Evolutionary conservation across 2,888 invertebrate genomes (phyloP).

Genomic region (Euclidia mi): DNA sequence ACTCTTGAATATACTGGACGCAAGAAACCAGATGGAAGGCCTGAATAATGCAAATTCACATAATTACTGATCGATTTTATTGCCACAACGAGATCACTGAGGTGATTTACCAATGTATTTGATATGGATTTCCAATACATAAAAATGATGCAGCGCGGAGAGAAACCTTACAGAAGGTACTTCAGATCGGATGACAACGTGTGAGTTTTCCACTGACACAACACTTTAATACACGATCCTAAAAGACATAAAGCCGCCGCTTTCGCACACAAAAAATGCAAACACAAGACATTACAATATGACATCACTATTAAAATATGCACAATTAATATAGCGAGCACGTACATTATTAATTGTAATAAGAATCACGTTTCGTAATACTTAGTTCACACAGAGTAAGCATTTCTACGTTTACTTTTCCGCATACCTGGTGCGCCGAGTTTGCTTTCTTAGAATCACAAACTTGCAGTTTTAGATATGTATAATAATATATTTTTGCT

Average conservation of each 20-base stretch:
- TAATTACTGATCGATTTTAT: too few species aligned
- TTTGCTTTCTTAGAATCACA: constrained; percentile 43
- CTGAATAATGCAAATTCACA: too few species aligned
- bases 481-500: constrained; percentile 4
- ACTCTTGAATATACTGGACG: too few species aligned
- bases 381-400: constrained; percentile 66
- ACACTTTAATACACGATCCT: too few species aligned
- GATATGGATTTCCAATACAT: too few species aligned
- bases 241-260: constrained; percentile 34
- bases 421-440: constrained; percentile 47
- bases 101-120: too few species aligned
- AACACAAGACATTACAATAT: constrained; percentile 50
- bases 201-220: too few species aligned
- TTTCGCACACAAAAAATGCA: constrained; percentile 52
- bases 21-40: too few species aligned
- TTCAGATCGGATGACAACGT: too few species aligned
- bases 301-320: constrained; percentile 73
- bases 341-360: constrained; percentile 61
- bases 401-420: constrained; percentile 51
- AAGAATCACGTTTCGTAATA: constrained; percentile 70
- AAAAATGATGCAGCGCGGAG: too few species aligned
- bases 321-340: constrained; percentile 65
- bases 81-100: too few species aligned
- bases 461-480: constrained; percentile 36
- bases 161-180: too few species aligned